A percentile compares a stretch with the other conserved stretches of the same genome.
Conservation (phyloP, 2,797 vertebrate species). For the Ptychadena robeensis region DNA sequence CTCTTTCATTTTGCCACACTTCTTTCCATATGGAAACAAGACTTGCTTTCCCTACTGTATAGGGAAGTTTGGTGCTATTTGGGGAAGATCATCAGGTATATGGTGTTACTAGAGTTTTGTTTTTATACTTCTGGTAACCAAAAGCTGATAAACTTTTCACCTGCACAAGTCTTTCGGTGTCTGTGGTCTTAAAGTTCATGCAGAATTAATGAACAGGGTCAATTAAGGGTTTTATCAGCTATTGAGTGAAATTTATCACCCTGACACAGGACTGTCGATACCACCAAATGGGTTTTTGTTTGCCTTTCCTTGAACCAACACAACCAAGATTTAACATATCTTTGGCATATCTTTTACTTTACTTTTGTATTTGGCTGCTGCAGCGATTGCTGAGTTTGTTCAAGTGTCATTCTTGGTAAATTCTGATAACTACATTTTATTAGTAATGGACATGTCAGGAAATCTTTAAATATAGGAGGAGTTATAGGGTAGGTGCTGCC, state of each 20-base stretch:
- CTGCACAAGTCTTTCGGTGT: neutral
- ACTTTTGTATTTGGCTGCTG: neutral
- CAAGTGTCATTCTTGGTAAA: neutral
- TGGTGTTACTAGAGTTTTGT: no score
- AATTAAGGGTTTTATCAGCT: neutral
- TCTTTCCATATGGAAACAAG: no score
- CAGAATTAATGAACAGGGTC: neutral
- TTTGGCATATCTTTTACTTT: neutral
- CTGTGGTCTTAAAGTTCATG: neutral
- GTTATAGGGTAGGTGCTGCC: no score
- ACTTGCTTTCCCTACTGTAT: no score
- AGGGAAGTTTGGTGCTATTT: no score
- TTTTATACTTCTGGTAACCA: neutral
- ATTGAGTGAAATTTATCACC: constrained; percentile 5
- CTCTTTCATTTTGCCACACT: no score
- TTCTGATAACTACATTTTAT: neutral
- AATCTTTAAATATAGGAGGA: neutral
- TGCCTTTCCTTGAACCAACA: constrained; percentile 35
- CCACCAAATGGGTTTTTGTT: constrained; percentile 23
- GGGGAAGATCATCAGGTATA: no score
- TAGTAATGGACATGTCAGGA: neutral
- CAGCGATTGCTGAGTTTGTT: neutral
- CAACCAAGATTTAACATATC: constrained; percentile 2
- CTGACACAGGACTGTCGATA: neutral
- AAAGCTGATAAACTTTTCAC: neutral